Evolutionary conservation across 2,797 vertebrate species (phyloP).

Genomic region (Enteromius radiatus): DNA sequence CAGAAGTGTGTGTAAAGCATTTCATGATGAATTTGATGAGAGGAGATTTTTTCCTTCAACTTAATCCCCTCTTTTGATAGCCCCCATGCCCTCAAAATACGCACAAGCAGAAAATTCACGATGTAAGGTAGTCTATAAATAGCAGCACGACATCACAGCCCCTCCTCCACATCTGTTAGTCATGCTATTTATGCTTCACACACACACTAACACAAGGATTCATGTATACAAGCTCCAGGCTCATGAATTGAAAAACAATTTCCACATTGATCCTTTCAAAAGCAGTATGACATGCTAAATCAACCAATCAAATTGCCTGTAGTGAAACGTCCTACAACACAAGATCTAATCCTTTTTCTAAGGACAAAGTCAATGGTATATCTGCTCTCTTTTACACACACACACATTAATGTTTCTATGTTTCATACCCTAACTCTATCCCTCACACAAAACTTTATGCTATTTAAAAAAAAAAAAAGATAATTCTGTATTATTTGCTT

Average conservation of each 20-base stretch:
- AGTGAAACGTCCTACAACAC: background rate
- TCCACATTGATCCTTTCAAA: background rate
- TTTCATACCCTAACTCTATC: too few species aligned
- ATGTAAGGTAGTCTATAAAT: constrained; percentile 65
- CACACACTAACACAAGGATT: constrained; percentile 13
- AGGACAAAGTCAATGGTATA: background rate
- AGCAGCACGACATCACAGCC: constrained; percentile 62
- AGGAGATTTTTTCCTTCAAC: background rate
- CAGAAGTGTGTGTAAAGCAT: background rate
- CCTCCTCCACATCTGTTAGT: constrained; percentile 60
- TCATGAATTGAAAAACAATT: background rate
- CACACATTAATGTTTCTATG: too few species aligned
- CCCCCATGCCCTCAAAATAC: background rate
- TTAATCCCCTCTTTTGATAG: constrained; percentile 1
- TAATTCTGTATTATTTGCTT: too few species aligned
- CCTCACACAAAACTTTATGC: too few species aligned
- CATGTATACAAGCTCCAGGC: constrained; percentile 2
- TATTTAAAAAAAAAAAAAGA: too few species aligned
- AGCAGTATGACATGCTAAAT: background rate
- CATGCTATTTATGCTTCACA: constrained; percentile 63
- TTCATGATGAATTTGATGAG: background rate
- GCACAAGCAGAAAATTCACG: constrained; percentile 22
- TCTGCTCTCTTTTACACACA: background rate
- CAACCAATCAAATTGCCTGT: background rate
- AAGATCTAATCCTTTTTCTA: background rate